phyloP scores from a whole-genome alignment of 2,888 invertebrate genomes.

The Sinhomidia bicolor region DNA sequence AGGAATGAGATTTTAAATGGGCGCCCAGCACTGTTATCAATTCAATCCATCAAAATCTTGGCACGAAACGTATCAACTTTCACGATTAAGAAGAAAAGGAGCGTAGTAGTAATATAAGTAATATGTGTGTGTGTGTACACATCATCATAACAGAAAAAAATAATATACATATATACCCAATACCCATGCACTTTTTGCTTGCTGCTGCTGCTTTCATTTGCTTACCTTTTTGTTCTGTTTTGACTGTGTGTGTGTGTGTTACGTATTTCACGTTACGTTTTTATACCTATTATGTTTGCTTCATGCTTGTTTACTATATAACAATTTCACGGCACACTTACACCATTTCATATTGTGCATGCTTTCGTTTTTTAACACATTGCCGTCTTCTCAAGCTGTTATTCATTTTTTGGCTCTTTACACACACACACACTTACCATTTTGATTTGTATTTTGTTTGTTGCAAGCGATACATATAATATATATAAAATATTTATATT shows the following conservation, averaged over 20 bases:
- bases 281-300: not conserved
- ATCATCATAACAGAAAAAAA: too few relatives aligned
- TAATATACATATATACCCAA: not conserved
- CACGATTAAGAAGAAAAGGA: constrained; percentile 68
- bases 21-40: constrained; percentile 72
- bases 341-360: constrained; percentile 60
- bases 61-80: constrained; percentile 77
- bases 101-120: constrained; percentile 51
- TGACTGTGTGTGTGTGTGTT: not conserved
- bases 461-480: too few relatives aligned
- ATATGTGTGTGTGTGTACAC: not conserved
- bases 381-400: not conserved
- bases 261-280: not conserved
- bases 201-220: constrained; percentile 20
- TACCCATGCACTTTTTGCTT: not conserved
- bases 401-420: not conserved
- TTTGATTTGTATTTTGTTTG: not conserved
- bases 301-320: constrained; percentile 34
- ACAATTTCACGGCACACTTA: constrained; percentile 68
- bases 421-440: not conserved
- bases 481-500: too few relatives aligned
- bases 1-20: constrained; percentile 68
- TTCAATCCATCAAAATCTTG: constrained; percentile 76
- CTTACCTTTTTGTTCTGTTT: not conserved
- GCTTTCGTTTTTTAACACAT: constrained; percentile 33